Evolutionary conservation across 2,797 vertebrate genomes (phyloP).

Genomic region (Falco berigora): DNA sequence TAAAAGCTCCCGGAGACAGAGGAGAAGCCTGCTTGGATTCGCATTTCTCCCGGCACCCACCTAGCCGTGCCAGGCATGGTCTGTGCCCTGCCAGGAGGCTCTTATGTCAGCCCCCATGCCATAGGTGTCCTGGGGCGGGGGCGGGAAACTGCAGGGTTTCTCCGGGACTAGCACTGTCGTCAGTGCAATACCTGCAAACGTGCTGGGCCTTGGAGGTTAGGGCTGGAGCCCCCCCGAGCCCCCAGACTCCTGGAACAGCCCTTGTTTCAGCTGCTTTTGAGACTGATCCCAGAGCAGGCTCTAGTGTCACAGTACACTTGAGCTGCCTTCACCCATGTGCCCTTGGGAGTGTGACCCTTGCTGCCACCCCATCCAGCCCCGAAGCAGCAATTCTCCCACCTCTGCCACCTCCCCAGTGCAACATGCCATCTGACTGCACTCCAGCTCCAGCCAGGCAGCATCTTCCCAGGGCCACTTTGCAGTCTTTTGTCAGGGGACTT

Average conservation of each 20-base stretch:
- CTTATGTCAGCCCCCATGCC: not conserved
- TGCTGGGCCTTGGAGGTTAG: not conserved
- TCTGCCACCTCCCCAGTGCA: not conserved
- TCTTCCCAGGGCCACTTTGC: not conserved
- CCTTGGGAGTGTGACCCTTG: not conserved
- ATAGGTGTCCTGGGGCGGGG: fast-evolving
- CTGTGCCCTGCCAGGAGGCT: not conserved
- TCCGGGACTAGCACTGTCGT: fast-evolving
- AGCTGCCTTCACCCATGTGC: not conserved
- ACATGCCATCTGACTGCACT: fast-evolving
- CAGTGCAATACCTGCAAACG: not conserved
- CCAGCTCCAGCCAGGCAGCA: not conserved
- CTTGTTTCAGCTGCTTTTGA: not conserved
- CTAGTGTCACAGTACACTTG: not conserved
- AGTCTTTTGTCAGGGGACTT: not conserved
- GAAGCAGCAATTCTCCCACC: not conserved
- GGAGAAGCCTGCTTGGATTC: not conserved
- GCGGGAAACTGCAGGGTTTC: not conserved
- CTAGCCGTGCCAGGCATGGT: not conserved
- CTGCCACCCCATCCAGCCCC: not conserved
- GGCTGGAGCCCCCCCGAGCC: not conserved
- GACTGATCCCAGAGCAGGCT: not conserved
- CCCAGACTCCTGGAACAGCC: not conserved
- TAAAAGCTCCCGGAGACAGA: not conserved
- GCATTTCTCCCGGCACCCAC: not conserved